Evolutionary conservation across 2,797 vertebrate species (phyloP).

Genomic region (Peromyscus nudipes): DNA sequence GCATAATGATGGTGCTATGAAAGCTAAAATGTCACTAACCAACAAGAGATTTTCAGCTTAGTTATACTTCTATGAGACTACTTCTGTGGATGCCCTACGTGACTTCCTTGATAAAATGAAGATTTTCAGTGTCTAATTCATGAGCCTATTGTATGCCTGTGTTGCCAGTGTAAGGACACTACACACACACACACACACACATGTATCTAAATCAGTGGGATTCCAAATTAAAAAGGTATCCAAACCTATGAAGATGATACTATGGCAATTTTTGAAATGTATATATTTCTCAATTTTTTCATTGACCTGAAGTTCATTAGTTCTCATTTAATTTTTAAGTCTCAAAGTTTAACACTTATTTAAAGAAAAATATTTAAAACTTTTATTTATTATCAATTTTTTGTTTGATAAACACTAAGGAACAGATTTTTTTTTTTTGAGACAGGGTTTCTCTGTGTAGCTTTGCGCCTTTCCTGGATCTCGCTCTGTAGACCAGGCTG

Average conservation of each 20-base stretch:
- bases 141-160: neutral
- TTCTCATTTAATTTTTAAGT: conserved; percentile 65
- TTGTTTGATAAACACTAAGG: conserved; percentile 17
- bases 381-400: neutral
- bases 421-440: neutral
- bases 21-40: neutral
- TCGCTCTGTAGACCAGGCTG: no score
- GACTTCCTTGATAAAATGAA: neutral
- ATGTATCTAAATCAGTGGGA: conserved; percentile 68
- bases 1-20: neutral
- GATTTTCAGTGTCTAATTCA: neutral
- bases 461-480: no score
- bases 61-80: neutral
- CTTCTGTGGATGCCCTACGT: neutral
- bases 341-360: conserved; percentile 7
- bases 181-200: neutral
- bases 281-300: neutral
- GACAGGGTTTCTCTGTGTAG: no score
- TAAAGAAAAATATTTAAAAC: conserved; percentile 26
- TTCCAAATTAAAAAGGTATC: neutral
- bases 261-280: conserved; percentile 50
- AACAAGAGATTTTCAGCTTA: neutral
- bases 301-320: conserved; percentile 74
- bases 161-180: neutral
- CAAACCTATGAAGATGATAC: conserved; percentile 9